A percentile compares a stretch with the other conserved stretches of the same genome.
Evolutionary conservation across 2,797 vertebrate species (phyloP).

Genomic region (Tolypeutes matacus): DNA sequence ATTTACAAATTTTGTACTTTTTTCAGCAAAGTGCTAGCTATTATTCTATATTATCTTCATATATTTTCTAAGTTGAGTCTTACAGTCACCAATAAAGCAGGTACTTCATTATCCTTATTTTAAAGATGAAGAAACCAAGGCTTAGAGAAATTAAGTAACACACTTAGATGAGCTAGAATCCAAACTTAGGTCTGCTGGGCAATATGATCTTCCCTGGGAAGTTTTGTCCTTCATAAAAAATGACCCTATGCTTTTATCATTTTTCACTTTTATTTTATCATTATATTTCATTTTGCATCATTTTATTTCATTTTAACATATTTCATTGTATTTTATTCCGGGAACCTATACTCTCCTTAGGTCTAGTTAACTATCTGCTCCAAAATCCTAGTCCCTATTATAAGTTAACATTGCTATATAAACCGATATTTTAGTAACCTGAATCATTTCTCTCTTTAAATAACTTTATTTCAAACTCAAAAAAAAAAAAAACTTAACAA

Average conservation of each 20-base stretch:
- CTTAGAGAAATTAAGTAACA: slow-evolving; percentile 30
- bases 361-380: background rate
- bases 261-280: slow-evolving; percentile 1
- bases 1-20: slow-evolving; percentile 32
- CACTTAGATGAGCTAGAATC: background rate
- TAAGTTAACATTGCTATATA: background rate
- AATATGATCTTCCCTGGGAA: background rate
- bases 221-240: background rate
- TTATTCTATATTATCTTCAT: background rate
- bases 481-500: no score
- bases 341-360: background rate
- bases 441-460: background rate
- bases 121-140: background rate
- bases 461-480: no score
- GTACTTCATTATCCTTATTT: slow-evolving; percentile 19
- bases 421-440: background rate
- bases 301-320: background rate
- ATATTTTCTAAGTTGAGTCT: slow-evolving; percentile 53
- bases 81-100: background rate
- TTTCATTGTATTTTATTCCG: slow-evolving; percentile 19
- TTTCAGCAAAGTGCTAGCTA: slow-evolving; percentile 14
- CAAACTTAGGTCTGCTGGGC: background rate
- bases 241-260: background rate
- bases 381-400: background rate
- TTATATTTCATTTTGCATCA: background rate